Percentiles rank a stretch among this genome's conserved stretches.
Conservation (phyloP, 2,888 invertebrate genomes). For the Elysia crispata region DNA sequence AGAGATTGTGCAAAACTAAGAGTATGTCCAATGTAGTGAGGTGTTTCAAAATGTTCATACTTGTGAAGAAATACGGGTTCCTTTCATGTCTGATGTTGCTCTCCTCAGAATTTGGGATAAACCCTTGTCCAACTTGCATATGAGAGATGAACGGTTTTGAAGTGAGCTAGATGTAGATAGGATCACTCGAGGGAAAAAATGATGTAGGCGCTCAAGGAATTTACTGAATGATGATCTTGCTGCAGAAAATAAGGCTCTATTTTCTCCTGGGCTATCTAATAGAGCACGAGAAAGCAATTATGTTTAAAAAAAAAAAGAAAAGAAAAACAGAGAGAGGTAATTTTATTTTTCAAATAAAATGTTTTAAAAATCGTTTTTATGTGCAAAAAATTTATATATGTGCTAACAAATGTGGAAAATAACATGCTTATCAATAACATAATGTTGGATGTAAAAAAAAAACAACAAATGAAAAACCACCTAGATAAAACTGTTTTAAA, state of each 20-base stretch:
- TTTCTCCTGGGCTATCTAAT: constrained; percentile 62
- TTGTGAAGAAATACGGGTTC: constrained; percentile 62
- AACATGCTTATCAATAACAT: too few relatives aligned
- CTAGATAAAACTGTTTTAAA: too few relatives aligned
- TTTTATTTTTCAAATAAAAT: too few relatives aligned
- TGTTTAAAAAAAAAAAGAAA: too few relatives aligned
- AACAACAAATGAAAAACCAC: too few relatives aligned
- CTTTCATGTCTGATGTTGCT: constrained; percentile 56
- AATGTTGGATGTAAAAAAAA: neutral
- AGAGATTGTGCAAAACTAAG: neutral
- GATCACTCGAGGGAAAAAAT: constrained; percentile 61
- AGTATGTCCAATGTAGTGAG: too few relatives aligned
- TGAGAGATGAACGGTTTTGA: constrained; percentile 64
- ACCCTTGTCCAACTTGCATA: constrained; percentile 63
- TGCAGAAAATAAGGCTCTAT: constrained; percentile 64
- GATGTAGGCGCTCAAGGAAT: constrained; percentile 66
- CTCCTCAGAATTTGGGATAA: constrained; percentile 59
- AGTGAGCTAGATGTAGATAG: constrained; percentile 59
- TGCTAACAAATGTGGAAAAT: too few relatives aligned
- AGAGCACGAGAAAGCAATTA: neutral
- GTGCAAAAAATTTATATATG: too few relatives aligned
- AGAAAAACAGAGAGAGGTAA: too few relatives aligned
- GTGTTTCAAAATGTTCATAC: constrained; percentile 45
- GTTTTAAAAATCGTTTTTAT: too few relatives aligned
- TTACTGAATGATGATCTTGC: constrained; percentile 69